A percentile compares a stretch with the other conserved stretches of the same genome.
phyloP scores from a whole-genome alignment of 2,797 vertebrate genomes.

The Eulemur coronatus region DNA sequence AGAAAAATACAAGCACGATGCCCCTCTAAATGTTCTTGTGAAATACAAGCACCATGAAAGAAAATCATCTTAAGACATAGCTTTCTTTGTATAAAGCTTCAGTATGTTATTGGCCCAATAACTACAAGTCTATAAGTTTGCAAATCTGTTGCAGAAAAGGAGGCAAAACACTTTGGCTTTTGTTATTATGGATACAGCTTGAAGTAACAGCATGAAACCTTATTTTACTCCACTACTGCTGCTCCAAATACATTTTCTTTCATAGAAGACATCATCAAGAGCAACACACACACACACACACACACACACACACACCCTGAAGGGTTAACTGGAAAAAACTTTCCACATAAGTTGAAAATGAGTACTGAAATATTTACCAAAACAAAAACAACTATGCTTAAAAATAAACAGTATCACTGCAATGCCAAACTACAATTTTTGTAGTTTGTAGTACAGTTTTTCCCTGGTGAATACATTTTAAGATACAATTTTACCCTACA shows the following conservation, averaged over 20 bases:
- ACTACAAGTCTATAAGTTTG: constrained; percentile 51
- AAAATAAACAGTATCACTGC: constrained; percentile 7
- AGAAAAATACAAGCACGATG: constrained; percentile 34
- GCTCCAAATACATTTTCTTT: constrained; percentile 61
- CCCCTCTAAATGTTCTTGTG: constrained; percentile 28
- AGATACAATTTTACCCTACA: constrained; percentile 26
- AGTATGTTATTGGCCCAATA: constrained; percentile 42
- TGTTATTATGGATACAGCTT: constrained; percentile 52
- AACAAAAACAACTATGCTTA: neutral
- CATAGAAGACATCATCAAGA: constrained; percentile 50
- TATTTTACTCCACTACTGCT: constrained; percentile 43
- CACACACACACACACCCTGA: neutral
- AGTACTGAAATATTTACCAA: constrained; percentile 24
- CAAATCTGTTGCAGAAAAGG: constrained; percentile 37
- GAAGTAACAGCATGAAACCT: constrained; percentile 68
- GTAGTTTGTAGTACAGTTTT: neutral
- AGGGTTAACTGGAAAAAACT: neutral
- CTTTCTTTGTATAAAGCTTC: constrained; percentile 34
- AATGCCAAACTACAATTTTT: neutral
- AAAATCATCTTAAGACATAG: constrained; percentile 1
- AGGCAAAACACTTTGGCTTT: constrained; percentile 44
- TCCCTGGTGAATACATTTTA: constrained; percentile 6
- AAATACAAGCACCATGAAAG: constrained; percentile 18
- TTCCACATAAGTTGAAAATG: constrained; percentile 40
- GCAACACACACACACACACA: neutral